Evolutionary conservation across 2,113 vertebrate species (phyloP).

Genomic region (Oriolus oriolus): DNA sequence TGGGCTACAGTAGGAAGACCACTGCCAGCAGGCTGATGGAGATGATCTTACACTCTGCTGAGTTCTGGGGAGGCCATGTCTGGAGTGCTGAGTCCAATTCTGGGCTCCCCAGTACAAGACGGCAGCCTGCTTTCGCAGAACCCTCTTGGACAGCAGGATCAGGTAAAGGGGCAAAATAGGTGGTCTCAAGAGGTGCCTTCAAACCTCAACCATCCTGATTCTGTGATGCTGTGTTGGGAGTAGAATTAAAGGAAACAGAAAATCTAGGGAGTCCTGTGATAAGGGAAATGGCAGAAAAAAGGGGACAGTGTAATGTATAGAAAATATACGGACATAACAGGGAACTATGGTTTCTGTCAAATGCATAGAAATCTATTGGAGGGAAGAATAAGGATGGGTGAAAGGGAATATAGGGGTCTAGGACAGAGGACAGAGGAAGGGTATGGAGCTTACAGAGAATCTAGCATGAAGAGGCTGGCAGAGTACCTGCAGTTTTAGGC

Average conservation of each 20-base stretch:
- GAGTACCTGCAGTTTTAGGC: background rate
- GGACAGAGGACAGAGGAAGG: background rate
- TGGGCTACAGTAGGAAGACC: background rate
- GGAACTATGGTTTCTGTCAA: background rate
- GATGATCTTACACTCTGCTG: background rate
- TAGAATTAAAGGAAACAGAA: background rate
- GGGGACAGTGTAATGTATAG: fast-evolving
- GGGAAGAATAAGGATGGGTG: background rate
- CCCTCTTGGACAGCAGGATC: fast-evolving
- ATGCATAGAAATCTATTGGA: background rate
- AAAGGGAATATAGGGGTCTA: background rate
- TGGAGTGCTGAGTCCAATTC: background rate
- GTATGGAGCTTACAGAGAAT: background rate
- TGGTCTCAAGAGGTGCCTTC: background rate
- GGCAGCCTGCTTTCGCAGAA: background rate
- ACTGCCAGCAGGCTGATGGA: background rate
- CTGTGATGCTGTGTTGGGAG: background rate
- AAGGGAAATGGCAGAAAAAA: background rate
- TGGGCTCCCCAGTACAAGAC: background rate
- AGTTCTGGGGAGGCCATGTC: background rate
- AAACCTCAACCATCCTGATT: background rate
- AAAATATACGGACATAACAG: background rate
- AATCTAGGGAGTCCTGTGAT: background rate
- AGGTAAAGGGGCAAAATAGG: background rate
- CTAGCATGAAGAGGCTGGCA: background rate